Conservation (phyloP, 2,888 invertebrate species). For the Lathronympha strigana region DNA sequence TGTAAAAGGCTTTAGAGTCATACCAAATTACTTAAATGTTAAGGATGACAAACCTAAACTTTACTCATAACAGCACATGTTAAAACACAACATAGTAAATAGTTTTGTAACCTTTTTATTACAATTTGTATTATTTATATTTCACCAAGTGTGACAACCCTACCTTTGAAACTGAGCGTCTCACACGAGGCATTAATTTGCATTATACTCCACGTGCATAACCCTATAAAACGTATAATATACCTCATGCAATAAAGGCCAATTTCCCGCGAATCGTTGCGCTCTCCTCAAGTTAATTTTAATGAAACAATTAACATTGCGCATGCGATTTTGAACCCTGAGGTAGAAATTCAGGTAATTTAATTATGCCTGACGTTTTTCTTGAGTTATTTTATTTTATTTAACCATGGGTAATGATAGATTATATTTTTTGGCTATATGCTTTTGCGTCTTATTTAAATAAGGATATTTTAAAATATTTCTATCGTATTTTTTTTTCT, state of each 20-base stretch:
- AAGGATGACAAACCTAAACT: no score
- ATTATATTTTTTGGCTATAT: no score
- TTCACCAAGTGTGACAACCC: slow-evolving; percentile 38
- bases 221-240: slow-evolving; percentile 46
- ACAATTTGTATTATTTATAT: no score
- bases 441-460: no score
- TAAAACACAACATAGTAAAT: no score
- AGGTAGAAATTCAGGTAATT: slow-evolving; percentile 2
- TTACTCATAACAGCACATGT: no score
- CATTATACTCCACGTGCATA: slow-evolving; percentile 45
- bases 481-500: no score
- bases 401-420: not conserved
- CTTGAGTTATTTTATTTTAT: slow-evolving; percentile 24
- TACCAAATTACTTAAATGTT: no score
- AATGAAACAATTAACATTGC: slow-evolving; percentile 40
- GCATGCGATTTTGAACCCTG: slow-evolving; percentile 32
- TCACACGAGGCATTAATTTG: slow-evolving; percentile 45
- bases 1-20: no score
- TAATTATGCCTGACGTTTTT: slow-evolving; percentile 21
- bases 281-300: slow-evolving; percentile 39
- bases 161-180: slow-evolving; percentile 40
- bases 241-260: slow-evolving; percentile 42
- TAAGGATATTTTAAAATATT: no score
- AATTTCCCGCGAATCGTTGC: slow-evolving; percentile 39
- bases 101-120: not conserved